These are phyloP conservation scores for Raja brachyura DNA, from an alignment of 2,113 vertebrate species.

Conservation along the genomic window DNA sequence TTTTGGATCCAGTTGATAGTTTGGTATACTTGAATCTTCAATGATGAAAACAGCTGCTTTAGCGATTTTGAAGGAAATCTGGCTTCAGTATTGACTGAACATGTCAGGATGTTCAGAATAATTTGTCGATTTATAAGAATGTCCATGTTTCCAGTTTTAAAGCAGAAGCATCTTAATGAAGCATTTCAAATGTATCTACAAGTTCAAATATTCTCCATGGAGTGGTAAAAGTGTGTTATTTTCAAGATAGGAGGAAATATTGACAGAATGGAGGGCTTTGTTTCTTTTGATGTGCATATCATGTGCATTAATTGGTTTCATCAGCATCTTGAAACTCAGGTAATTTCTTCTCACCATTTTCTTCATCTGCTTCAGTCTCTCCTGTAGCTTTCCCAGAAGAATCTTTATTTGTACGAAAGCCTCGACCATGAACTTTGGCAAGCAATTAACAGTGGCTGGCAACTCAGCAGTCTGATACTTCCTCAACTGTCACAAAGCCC, in stretches of 20 bases:
- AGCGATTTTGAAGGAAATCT: background rate
- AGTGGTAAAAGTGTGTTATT: background rate
- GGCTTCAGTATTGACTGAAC: slow-evolving; percentile 17
- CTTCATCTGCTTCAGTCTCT: background rate
- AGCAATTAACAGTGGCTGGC: background rate
- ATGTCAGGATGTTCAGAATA: background rate
- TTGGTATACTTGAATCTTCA: background rate
- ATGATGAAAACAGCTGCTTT: background rate
- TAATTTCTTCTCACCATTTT: background rate
- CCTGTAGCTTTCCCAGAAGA: background rate
- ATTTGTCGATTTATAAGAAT: background rate
- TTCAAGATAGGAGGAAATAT: background rate
- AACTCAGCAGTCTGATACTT: background rate
- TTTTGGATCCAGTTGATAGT: background rate
- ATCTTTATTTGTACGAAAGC: background rate
- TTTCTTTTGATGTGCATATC: slow-evolving; percentile 23
- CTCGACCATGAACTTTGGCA: background rate
- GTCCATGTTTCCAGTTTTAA: background rate
- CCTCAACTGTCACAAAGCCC: background rate
- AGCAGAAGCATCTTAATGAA: background rate
- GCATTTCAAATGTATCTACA: background rate
- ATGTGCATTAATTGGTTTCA: background rate
- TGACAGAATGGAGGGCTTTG: background rate
- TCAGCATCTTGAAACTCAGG: slow-evolving; percentile 29
- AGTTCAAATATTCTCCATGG: background rate